A percentile compares a stretch with the other conserved stretches of the same genome.
phyloP scores from a whole-genome alignment of 2,797 vertebrate genomes.

The Rhynchotus rufescens region DNA sequence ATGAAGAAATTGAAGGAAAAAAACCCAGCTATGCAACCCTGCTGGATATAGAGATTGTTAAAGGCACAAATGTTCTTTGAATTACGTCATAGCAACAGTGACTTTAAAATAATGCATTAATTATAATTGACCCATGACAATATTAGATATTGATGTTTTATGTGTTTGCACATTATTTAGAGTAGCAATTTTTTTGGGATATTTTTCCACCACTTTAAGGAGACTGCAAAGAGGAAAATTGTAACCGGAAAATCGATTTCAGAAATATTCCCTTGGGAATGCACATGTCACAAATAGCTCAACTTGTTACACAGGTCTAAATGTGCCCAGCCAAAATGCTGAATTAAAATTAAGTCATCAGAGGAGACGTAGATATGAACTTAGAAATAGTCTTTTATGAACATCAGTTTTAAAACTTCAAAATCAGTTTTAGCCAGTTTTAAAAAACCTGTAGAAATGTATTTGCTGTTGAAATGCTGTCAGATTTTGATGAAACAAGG shows the following conservation, averaged over 20 bases:
- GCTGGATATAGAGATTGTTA: not conserved
- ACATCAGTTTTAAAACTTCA: not conserved
- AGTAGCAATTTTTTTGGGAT: not conserved
- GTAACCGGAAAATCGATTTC: not conserved
- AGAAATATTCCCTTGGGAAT: not conserved
- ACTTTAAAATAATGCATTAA: not conserved
- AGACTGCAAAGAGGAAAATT: not conserved
- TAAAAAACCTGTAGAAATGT: too few species aligned
- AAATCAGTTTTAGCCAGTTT: too few species aligned
- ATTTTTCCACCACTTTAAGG: not conserved
- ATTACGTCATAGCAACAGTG: not conserved
- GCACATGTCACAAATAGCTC: not conserved
- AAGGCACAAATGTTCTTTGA: not conserved
- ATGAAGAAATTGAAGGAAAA: not conserved
- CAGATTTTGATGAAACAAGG: too few species aligned
- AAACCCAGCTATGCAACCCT: not conserved
- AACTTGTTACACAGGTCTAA: not conserved
- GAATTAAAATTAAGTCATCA: not conserved
- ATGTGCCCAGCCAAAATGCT: not conserved
- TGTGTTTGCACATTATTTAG: not conserved
- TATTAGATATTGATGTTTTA: not conserved
- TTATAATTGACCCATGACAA: not conserved
- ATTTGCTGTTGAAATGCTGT: too few species aligned
- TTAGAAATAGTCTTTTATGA: not conserved
- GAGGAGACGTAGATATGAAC: not conserved